Conservation (phyloP, 2,113 vertebrate genomes). For the Orientallactaga bullata region DNA sequence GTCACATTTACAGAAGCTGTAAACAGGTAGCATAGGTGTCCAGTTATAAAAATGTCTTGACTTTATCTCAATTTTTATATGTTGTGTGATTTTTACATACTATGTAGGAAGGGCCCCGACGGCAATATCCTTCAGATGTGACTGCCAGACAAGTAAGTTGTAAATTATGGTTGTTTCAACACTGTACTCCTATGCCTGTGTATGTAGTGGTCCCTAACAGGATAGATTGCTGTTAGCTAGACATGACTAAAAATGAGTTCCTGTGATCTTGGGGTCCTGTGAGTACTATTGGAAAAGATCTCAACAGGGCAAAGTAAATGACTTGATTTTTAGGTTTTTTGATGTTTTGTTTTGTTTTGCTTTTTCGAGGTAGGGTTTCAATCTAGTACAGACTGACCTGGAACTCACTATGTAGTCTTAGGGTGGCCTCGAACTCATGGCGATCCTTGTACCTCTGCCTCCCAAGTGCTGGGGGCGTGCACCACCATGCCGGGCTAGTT, state of each 20-base stretch:
- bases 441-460: too few relatives aligned
- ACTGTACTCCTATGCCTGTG: neutral
- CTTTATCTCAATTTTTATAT: neutral
- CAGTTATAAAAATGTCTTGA: neutral
- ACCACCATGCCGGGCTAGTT: too few relatives aligned
- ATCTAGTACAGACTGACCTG: too few relatives aligned
- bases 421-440: too few relatives aligned
- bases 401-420: too few relatives aligned
- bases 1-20: neutral
- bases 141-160: conserved; percentile 60
- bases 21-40: neutral
- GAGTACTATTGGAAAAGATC: neutral
- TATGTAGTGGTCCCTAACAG: neutral
- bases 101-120: conserved; percentile 59
- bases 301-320: neutral
- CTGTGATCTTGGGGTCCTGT: neutral
- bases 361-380: too few relatives aligned
- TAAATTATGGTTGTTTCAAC: conserved; percentile 6
- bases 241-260: neutral
- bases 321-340: neutral
- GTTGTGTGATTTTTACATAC: neutral
- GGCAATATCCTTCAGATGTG: neutral
- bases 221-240: neutral
- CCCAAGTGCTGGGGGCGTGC: too few relatives aligned
- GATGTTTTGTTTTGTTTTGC: too few relatives aligned